Base-by-base conservation (phyloP, 2,113 vertebrate genomes). In the Hippocampus mohnikei region DNA sequence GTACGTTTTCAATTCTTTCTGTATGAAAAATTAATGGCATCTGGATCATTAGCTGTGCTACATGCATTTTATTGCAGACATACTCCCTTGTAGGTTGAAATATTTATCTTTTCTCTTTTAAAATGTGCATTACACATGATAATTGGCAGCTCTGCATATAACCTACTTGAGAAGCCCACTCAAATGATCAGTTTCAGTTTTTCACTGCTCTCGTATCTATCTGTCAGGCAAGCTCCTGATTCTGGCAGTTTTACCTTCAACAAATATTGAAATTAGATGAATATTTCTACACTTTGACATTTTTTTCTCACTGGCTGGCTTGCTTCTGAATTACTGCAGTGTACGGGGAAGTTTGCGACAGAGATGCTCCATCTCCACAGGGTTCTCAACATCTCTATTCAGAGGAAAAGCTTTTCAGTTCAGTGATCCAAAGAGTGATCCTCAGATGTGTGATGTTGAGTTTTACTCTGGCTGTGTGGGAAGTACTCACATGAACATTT, bases 151-250 rank as follows among this genome's bases (percentile, higher is more conserved):
- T 75, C 73, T 85, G 72, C 62, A 66, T 46, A 74, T 71, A 70
- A 63, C 53, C 44, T 70, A 55, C n/a, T 74, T 71, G 72, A 71
- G 76, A 85, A 72, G 69, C 70, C 65, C 18, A 46, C 65, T 40
- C 69, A 66, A 74, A 71, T 42, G 59, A 65, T 66, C 71, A 62
- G 56, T 72, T 79, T 72, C 81, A 58, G 60, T 71, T 81, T 71
- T 80, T 72, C 70, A 62, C 69, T 71, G 70, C 41, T 21, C 58
- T 71, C 58, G 52, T 53, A 18, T 40, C 8, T 73, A 75, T 29
- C 33, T 25, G 40, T 42, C 61, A 50, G 67, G 69, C 48, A 0
- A 41, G 37, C 70, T 72, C 25, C 18, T 69, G 53, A 67, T 59
- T 81, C 58, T 5, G 10, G 69, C n/a, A 58, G 60, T 58, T 66